phyloP scores from a whole-genome alignment of 1,140 invertebrate genomes.

The Leucophenga varia region DNA sequence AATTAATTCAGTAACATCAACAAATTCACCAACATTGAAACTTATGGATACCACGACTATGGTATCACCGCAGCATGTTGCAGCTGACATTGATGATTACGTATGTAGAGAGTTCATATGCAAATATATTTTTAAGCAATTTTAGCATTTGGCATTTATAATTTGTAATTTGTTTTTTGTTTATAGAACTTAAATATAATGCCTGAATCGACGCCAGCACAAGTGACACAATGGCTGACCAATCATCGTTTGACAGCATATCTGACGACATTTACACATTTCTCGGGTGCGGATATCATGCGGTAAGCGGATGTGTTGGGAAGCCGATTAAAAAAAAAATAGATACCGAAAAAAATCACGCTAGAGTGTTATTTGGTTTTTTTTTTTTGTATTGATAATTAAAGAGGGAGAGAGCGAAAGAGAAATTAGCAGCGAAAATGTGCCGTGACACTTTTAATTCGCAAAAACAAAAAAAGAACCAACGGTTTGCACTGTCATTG shows the following conservation, averaged over 20 bases:
- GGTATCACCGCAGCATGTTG: conserved; percentile 47
- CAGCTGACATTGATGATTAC: conserved; percentile 47
- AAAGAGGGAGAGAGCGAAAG: no score
- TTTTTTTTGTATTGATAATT: no score
- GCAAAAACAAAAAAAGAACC: no score
- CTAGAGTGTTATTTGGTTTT: no score
- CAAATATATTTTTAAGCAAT: background rate
- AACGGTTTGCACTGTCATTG: no score
- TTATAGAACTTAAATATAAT: conserved; percentile 50
- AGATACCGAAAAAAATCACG: no score
- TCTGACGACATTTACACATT: conserved; percentile 76
- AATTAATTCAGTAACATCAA: conserved; percentile 55
- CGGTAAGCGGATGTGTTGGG: no score
- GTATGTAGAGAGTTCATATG: conserved; percentile 23
- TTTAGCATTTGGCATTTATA: background rate
- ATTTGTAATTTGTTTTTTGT: conserved; percentile 12
- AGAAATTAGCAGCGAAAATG: no score
- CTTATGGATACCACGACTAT: conserved; percentile 53
- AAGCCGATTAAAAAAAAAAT: no score
- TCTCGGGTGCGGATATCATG: conserved; percentile 84
- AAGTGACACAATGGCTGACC: conserved; percentile 80
- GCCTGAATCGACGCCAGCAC: conserved; percentile 65
- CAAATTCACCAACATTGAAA: conserved; percentile 52
- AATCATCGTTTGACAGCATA: conserved; percentile 76
- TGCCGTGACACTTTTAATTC: no score